Conservation (phyloP, 2,113 vertebrate species). For the Scomber scombrus region DNA sequence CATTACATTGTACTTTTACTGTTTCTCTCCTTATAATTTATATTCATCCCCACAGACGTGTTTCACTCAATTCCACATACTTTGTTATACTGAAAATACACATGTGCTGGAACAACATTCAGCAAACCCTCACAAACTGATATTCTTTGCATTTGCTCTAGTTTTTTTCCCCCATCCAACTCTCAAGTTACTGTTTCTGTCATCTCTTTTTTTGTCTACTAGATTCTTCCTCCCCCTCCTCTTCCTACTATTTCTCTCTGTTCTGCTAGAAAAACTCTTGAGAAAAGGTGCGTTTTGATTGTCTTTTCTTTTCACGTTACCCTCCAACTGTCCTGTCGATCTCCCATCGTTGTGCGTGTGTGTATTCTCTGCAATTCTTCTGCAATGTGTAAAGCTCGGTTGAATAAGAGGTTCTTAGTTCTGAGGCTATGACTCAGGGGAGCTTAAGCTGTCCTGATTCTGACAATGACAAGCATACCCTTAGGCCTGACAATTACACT, state of each 20-base stretch:
- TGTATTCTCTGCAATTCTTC: constrained; percentile 27
- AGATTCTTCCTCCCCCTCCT: constrained; percentile 64
- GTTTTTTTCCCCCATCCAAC: constrained; percentile 52
- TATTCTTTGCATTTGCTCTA: constrained; percentile 40
- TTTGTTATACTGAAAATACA: constrained; percentile 14
- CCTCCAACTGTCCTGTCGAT: constrained; percentile 65
- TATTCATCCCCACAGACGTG: constrained; percentile 1
- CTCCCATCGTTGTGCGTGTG: constrained; percentile 19
- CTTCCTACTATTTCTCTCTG: constrained; percentile 70
- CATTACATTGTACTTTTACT: neutral
- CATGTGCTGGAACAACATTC: constrained; percentile 11
- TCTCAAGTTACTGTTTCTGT: constrained; percentile 54
- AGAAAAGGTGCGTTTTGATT: constrained; percentile 73
- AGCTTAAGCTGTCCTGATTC: constrained; percentile 69
- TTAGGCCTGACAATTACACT: constrained; percentile 71
- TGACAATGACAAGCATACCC: constrained; percentile 75
- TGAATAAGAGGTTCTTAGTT: constrained; percentile 71
- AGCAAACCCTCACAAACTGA: constrained; percentile 21
- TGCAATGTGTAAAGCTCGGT: constrained; percentile 36
- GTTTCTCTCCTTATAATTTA: constrained; percentile 9
- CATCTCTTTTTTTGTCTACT: constrained; percentile 76
- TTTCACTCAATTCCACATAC: constrained; percentile 5
- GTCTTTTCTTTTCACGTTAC: constrained; percentile 46
- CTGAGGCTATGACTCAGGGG: constrained; percentile 65
- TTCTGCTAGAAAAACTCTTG: constrained; percentile 74